Base-by-base conservation (phyloP, 1,140 invertebrate species). In the Neodiprion fabricii region DNA sequence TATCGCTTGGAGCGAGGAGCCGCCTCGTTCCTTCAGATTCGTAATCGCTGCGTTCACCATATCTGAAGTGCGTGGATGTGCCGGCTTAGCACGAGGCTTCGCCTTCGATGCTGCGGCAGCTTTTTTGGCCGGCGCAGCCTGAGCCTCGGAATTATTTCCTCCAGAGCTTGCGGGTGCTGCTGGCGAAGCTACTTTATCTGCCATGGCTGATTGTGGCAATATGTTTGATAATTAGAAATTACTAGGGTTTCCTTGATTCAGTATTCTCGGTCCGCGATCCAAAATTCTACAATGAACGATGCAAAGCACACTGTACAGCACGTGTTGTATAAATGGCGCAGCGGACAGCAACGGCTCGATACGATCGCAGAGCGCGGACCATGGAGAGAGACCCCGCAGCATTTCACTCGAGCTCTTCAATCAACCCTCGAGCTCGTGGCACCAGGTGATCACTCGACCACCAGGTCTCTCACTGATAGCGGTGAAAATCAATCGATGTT, bases 1-100 rank as follows among this genome's bases (percentile, higher is more conserved):
- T 79, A 91, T 91, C 12, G 90, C 90, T 70, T 89, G 87, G 1
- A 90, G 78, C 0, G 90, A 91, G 0, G 90, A 90, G 8, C 91
- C 90, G 14, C 83, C 84, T 10, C 87, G 82, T 74, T 91, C 91
- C 47, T 90, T 91, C 65, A 92, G 75, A 1, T 77, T 75, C 21
- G 83, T 84, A 74, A 92, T 91, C 7, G 91, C 91, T 9, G 84
- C 84, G 12, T 82, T 85, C 9, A 92, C 85, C 87, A 88, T 87
- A 9, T 83, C 78, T 8, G 85, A 78, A 0, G 83, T 82, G 7
- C 80, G 80, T 5, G 85, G 85, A 77, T 86, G 85, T 11, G 76
- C 71, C 0, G 81, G 74, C 67, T 86, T 87, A 4, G 67, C 68
- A 0, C 76, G 23, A 3, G 79, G 77, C 71, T 81, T 81, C 28